These are phyloP conservation scores for Emydoidea blandingii DNA, from an alignment of 2,797 vertebrate genomes.

Conservation along the genomic window DNA sequence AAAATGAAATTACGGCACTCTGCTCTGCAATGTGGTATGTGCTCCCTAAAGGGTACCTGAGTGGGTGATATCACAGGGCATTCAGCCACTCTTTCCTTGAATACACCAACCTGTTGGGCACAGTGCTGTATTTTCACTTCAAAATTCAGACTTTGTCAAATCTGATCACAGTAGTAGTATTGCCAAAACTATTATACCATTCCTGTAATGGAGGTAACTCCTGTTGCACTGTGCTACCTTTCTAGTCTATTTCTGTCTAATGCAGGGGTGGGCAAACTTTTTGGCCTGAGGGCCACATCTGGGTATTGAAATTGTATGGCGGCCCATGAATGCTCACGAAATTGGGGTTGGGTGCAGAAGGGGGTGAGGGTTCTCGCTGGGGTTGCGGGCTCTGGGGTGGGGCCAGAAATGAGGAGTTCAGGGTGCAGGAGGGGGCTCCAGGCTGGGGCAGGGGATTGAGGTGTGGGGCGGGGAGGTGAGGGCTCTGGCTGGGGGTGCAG, in stretches of 20 bases:
- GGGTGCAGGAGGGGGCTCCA: too few relatives aligned
- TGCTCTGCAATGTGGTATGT: neutral
- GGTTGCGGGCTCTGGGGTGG: too few relatives aligned
- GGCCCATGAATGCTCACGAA: too few relatives aligned
- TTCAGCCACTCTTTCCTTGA: neutral
- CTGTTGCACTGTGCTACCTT: neutral
- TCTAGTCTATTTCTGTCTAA: neutral
- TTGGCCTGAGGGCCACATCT: too few relatives aligned
- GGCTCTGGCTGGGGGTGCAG: too few relatives aligned
- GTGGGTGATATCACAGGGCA: neutral
- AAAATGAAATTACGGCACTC: slow-evolving; percentile 8
- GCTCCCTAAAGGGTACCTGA: neutral
- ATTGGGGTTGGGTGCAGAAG: too few relatives aligned
- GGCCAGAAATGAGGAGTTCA: too few relatives aligned
- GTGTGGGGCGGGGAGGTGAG: too few relatives aligned
- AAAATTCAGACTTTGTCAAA: neutral
- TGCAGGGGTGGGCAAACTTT: too few relatives aligned
- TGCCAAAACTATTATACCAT: neutral
- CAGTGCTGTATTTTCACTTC: slow-evolving; percentile 1
- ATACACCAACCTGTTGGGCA: neutral
- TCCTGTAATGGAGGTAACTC: neutral
- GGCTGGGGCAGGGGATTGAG: too few relatives aligned
- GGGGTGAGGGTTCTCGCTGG: too few relatives aligned
- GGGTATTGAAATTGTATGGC: too few relatives aligned
- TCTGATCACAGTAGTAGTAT: neutral